These are phyloP conservation scores for Strix aluco DNA, from an alignment of 2,113 vertebrate genomes.

Conservation along the genomic window DNA sequence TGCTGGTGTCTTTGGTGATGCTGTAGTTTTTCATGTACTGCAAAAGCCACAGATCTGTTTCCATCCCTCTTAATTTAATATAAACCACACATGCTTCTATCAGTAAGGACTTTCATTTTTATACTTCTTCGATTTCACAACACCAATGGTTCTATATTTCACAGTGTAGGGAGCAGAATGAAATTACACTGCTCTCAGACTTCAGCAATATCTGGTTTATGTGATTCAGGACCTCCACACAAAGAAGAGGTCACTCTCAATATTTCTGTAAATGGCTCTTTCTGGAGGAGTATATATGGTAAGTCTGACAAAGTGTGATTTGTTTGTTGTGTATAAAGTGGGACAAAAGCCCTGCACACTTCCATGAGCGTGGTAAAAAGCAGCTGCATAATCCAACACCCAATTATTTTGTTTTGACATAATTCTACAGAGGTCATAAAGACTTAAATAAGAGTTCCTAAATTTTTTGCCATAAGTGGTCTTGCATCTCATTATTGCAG, in stretches of 20 bases:
- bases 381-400: not conserved
- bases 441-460: not conserved
- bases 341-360: not conserved
- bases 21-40: slow-evolving; percentile 74
- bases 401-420: not conserved
- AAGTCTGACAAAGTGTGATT: slow-evolving; percentile 22
- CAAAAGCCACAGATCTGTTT: slow-evolving; percentile 74
- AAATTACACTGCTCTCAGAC: slow-evolving; percentile 73
- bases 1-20: slow-evolving; percentile 58
- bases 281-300: slow-evolving; percentile 5
- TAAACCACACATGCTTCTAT: slow-evolving; percentile 76
- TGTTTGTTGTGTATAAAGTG: not conserved
- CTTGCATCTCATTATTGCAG: not conserved
- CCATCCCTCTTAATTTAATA: slow-evolving; percentile 79
- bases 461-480: not conserved
- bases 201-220: slow-evolving; percentile 77
- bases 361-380: not conserved
- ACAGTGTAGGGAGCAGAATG: slow-evolving; percentile 71
- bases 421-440: not conserved
- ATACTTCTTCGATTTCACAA: slow-evolving; percentile 75
- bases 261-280: slow-evolving; percentile 70
- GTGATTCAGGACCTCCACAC: slow-evolving; percentile 72
- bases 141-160: slow-evolving; percentile 77
- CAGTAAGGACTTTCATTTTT: slow-evolving; percentile 77
- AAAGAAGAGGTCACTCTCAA: slow-evolving; percentile 74